Base-by-base conservation (phyloP, 2,888 invertebrate genomes). In the Entomobrya proxima region DNA sequence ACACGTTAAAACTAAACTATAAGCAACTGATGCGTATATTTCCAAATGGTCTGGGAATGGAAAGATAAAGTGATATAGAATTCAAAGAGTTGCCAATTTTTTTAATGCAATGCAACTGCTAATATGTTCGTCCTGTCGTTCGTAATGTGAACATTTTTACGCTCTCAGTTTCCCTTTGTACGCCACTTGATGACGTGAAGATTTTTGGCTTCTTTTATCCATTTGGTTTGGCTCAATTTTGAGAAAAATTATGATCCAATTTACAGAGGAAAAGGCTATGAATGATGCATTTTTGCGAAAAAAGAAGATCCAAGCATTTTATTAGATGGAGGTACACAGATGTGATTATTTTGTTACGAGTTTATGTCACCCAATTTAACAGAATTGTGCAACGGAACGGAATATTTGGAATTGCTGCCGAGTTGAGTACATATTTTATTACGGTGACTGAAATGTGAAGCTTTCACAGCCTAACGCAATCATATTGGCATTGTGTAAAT, bases 161-260 rank as follows among this genome's bases (percentile, higher is more conserved):
- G 37, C 24, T 27, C 35, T 21, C n/a, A 2, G 13, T 58, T 58
- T 7, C 30, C 15, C 18, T 52, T n/a, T 35, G 18, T 18, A 9
- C 35, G 47, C n/a, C 2, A n/a, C 11, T 11, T 9, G 37, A n/a
- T 24, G 35, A 40, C n/a, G 40, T 67, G 67, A 67, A 67, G 67
- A 21, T 67, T 67, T n/a, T 67, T 35, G 24, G 67, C 40, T 18
- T 67, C 27, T 67, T n/a, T 47, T 13, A 67, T 67, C 24, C 67
- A 67, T 67, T 67, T 67, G 67, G 67, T 67, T 37, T 67, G 9
- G 24, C 40, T 67, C 67, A 67, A 67, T 40, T 67, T 24, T 13
- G n/a, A 18, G 37, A 32, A 40, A 64, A 67, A 67, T 67, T 67
- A 35, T 15, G 67, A 67, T 37, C 67, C 40, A 67, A 67, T 67